phyloP scores from a whole-genome alignment of 2,797 vertebrate genomes.

The Chelon auratus region DNA sequence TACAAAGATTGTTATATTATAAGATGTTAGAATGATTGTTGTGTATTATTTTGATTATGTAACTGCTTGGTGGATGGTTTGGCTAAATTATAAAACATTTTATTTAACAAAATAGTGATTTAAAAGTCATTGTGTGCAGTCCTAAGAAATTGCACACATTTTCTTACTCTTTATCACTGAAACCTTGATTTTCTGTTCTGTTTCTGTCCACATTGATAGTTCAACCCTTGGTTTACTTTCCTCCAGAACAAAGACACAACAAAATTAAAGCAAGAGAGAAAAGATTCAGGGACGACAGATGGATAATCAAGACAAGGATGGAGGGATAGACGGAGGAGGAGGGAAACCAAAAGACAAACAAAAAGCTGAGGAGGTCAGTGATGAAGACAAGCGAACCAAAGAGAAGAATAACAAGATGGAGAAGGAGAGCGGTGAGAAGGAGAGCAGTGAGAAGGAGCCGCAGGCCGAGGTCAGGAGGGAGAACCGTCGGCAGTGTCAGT shows the following conservation, averaged over 20 bases:
- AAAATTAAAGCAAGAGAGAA: conserved; percentile 1
- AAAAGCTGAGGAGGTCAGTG: conserved; percentile 51
- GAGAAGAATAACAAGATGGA: conserved; percentile 75
- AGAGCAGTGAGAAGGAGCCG: conserved; percentile 53
- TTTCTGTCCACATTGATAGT: background rate
- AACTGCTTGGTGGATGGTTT: background rate
- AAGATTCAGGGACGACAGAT: conserved; percentile 48
- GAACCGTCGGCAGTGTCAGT: conserved; percentile 44
- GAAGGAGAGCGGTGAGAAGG: conserved; percentile 66
- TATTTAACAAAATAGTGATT: no score
- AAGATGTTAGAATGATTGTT: background rate
- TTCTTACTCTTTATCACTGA: background rate
- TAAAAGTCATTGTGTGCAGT: no score
- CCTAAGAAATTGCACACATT: no score
- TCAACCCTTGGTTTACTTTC: conserved; percentile 6
- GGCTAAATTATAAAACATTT: background rate
- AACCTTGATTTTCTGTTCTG: background rate
- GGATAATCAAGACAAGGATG: conserved; percentile 65
- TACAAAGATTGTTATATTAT: no score
- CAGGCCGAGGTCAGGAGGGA: conserved; percentile 23
- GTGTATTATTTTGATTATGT: background rate
- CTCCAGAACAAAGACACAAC: conserved; percentile 30
- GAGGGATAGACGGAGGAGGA: conserved; percentile 32
- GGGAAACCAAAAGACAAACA: conserved; percentile 43
- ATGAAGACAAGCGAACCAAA: conserved; percentile 70